phyloP scores from a whole-genome alignment of 2,888 invertebrate genomes.

The Molanna angustata region DNA sequence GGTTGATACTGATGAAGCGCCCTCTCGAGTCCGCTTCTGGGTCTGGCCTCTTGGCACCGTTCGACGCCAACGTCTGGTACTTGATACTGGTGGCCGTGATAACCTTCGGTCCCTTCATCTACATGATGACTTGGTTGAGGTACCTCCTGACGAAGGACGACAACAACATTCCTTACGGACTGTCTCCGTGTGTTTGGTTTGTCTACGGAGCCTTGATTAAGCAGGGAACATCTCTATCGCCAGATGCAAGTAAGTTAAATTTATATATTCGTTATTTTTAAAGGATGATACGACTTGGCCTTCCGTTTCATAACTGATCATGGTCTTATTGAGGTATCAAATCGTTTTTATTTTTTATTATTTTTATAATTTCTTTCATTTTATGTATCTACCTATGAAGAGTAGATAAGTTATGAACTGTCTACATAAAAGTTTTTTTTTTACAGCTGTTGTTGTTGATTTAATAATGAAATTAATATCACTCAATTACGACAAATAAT shows the following conservation, averaged over 20 bases:
- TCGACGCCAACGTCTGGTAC: constrained; percentile 70
- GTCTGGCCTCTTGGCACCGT: constrained; percentile 79
- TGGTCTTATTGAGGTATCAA: too few relatives aligned
- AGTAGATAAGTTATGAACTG: too few relatives aligned
- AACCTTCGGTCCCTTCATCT: constrained; percentile 76
- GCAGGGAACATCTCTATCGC: constrained; percentile 80
- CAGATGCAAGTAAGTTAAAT: constrained; percentile 67
- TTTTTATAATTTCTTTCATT: too few relatives aligned
- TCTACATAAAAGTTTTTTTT: too few relatives aligned
- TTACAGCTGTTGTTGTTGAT: too few relatives aligned
- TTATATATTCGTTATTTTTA: too few relatives aligned
- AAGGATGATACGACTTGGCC: too few relatives aligned
- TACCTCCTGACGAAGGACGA: constrained; percentile 60
- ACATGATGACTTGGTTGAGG: constrained; percentile 63
- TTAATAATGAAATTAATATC: too few relatives aligned
- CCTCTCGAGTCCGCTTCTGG: constrained; percentile 80
- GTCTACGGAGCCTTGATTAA: constrained; percentile 85
- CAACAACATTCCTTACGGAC: constrained; percentile 55
- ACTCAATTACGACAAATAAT: too few relatives aligned
- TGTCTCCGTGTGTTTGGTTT: constrained; percentile 80
- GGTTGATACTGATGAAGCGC: constrained; percentile 77
- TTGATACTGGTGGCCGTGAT: constrained; percentile 69
- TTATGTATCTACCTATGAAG: too few relatives aligned
- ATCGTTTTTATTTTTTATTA: too few relatives aligned
- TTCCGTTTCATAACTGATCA: too few relatives aligned